Percentiles rank a stretch among this genome's conserved stretches.
phyloP scores from a whole-genome alignment of 2,797 vertebrate genomes.

The Hemitrygon akajei region DNA sequence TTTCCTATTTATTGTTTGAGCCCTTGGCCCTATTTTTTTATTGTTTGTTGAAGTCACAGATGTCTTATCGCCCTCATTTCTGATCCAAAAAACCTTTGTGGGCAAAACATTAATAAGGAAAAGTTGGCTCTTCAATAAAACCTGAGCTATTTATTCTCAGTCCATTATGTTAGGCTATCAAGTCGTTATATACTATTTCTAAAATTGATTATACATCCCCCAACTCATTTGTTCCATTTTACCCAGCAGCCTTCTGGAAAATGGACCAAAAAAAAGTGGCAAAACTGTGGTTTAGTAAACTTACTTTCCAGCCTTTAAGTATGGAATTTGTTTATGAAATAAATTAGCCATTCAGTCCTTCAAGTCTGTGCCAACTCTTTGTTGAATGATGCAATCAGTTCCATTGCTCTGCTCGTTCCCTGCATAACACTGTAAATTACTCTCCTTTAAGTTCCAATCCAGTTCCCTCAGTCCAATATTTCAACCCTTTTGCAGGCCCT shows the following conservation, averaged over 20 bases:
- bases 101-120: neutral
- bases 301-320: neutral
- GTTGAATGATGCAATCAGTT: too few relatives aligned
- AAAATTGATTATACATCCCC: neutral
- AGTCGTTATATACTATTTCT: neutral
- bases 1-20: too few relatives aligned
- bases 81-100: neutral
- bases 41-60: neutral
- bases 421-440: too few relatives aligned
- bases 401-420: too few relatives aligned
- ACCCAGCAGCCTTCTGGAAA: neutral
- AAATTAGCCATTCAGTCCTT: too few relatives aligned
- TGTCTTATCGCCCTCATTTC: neutral
- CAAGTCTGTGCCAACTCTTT: too few relatives aligned
- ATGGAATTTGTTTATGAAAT: neutral
- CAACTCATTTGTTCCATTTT: neutral
- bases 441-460: too few relatives aligned
- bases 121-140: neutral
- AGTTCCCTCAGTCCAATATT: too few relatives aligned
- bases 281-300: neutral
- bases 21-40: neutral
- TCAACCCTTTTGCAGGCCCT: too few relatives aligned
- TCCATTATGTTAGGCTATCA: neutral
- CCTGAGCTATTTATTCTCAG: neutral
- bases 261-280: neutral